These are phyloP conservation scores for Troides aeacus DNA, from an alignment of 2,888 invertebrate genomes.

Conservation along the genomic window DNA sequence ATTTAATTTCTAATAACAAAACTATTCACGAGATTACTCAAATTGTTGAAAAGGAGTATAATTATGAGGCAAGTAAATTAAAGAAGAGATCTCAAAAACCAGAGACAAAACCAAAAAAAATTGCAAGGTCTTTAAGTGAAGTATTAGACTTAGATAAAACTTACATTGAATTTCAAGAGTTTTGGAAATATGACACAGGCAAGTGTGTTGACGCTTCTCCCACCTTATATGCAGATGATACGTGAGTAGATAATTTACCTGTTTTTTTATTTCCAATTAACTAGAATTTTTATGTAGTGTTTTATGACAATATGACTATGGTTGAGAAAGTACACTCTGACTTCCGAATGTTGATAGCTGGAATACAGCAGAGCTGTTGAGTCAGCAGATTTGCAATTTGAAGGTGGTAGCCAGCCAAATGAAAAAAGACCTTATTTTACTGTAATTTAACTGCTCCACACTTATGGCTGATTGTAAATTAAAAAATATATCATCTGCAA, in stretches of 20 bases:
- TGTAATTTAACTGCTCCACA: too few relatives aligned
- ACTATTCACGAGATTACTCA: conserved; percentile 60
- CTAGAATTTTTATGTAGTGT: not conserved
- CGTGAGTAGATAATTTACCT: conserved; percentile 56
- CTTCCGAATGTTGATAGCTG: too few relatives aligned
- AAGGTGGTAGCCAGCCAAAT: too few relatives aligned
- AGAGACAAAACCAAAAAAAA: conserved; percentile 35
- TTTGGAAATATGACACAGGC: conserved; percentile 82
- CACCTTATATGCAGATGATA: conserved; percentile 65
- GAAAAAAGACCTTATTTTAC: too few relatives aligned
- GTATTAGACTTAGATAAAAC: conserved; percentile 30
- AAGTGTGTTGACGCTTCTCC: conserved; percentile 93
- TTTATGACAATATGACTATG: too few relatives aligned
- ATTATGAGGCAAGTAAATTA: conserved; percentile 38
- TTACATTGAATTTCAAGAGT: conserved; percentile 59
- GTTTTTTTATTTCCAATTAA: not conserved
- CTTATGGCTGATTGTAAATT: too few relatives aligned
- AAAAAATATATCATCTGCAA: too few relatives aligned
- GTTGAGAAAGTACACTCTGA: too few relatives aligned
- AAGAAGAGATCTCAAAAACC: conserved; percentile 50
- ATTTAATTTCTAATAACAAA: conserved; percentile 72
- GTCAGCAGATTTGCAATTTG: too few relatives aligned
- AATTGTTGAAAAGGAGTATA: conserved; percentile 52
- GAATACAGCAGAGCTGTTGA: too few relatives aligned
- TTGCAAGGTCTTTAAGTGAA: conserved; percentile 36